Evolutionary conservation across 2,888 invertebrate species (phyloP).

Genomic region (Stegophylla sp.): DNA sequence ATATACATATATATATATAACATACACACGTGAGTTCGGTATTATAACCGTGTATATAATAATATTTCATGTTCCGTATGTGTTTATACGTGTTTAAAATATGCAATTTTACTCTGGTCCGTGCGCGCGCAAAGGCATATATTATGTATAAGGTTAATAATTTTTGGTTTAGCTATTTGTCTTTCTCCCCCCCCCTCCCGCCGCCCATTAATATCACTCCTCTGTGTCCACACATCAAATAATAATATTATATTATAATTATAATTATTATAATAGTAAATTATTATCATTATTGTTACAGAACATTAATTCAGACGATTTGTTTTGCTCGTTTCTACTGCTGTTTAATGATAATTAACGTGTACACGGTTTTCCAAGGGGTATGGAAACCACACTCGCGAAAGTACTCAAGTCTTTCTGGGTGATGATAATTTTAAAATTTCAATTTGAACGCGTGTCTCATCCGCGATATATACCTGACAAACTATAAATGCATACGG

Average conservation of each 20-base stretch:
- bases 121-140: too few species aligned
- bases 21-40: too few species aligned
- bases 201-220: neutral
- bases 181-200: too few species aligned
- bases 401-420: neutral
- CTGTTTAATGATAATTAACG: too few species aligned
- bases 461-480: too few species aligned
- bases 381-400: too few species aligned
- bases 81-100: slow-evolving; percentile 41
- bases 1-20: neutral
- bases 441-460: neutral
- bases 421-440: slow-evolving; percentile 6
- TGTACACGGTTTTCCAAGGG: too few species aligned
- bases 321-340: neutral
- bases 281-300: neutral
- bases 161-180: neutral
- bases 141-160: slow-evolving; percentile 4
- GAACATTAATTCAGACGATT: neutral
- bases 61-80: slow-evolving; percentile 21
- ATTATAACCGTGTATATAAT: neutral
- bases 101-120: slow-evolving; percentile 23
- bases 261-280: neutral
- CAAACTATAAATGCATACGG: neutral
- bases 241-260: neutral
- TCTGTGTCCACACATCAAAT: neutral